These are phyloP conservation scores for Mesembrinibis cayennensis DNA, from an alignment of 2,113 vertebrate species.

Conservation along the genomic window DNA sequence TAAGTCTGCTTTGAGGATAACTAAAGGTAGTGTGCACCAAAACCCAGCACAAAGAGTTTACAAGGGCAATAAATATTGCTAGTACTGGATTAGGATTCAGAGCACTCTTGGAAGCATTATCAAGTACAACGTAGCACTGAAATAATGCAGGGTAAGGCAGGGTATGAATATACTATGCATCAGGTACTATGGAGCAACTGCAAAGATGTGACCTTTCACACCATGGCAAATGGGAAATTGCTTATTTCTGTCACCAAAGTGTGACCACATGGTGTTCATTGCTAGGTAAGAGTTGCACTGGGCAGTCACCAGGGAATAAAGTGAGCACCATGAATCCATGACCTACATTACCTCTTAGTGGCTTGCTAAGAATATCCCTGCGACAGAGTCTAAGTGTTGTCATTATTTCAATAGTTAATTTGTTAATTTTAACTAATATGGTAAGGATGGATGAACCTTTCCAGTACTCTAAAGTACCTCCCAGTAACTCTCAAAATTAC, in stretches of 20 bases:
- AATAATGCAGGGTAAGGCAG: not conserved
- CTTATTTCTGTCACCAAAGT: not conserved
- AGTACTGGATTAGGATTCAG: not conserved
- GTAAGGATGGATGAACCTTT: not conserved
- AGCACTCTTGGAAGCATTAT: not conserved
- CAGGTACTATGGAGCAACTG: not conserved
- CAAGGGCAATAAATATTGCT: not conserved
- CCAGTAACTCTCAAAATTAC: not conserved
- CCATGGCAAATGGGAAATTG: not conserved
- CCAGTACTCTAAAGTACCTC: not conserved
- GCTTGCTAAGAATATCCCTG: not conserved
- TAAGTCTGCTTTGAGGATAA: not conserved
- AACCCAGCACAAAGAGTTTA: not conserved
- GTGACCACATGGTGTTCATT: fast-evolving
- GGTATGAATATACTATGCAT: not conserved
- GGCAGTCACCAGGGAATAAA: not conserved
- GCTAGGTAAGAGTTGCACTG: not conserved
- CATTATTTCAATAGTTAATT: not conserved
- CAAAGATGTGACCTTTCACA: not conserved
- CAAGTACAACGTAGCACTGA: not conserved
- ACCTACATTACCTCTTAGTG: not conserved
- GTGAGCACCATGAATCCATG: not conserved
- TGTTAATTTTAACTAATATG: not conserved
- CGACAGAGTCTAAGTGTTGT: not conserved
- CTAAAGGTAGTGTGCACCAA: not conserved